Percentiles rank a stretch among this genome's conserved stretches.
These are phyloP conservation scores for Dermatemys mawii DNA, from an alignment of 2,113 vertebrate species.

Conservation along the genomic window DNA sequence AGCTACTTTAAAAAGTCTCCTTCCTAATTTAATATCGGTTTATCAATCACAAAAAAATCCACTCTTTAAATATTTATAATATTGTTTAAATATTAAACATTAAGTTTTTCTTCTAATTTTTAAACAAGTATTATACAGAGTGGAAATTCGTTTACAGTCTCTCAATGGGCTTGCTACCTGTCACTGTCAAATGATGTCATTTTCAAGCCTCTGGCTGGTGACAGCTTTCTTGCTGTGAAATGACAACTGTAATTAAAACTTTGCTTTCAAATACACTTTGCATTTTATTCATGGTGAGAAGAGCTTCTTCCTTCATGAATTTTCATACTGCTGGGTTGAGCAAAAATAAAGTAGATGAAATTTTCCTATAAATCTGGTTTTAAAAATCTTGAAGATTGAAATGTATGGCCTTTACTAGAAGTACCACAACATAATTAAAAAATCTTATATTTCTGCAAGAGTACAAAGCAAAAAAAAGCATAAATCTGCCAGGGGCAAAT, in stretches of 20 bases:
- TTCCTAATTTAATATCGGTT: background rate
- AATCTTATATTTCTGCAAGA: background rate
- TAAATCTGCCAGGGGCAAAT: background rate
- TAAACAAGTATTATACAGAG: constrained; percentile 14
- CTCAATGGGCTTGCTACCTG: constrained; percentile 14
- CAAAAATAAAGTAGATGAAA: background rate
- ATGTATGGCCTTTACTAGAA: background rate
- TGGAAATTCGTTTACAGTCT: constrained; percentile 48
- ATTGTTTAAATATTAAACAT: constrained; percentile 53
- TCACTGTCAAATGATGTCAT: background rate
- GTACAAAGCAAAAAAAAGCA: background rate
- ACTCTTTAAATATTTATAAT: constrained; percentile 40
- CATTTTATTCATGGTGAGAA: constrained; percentile 19
- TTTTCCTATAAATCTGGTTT: background rate
- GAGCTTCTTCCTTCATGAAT: background rate
- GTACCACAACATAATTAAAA: background rate
- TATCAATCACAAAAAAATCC: constrained; percentile 15
- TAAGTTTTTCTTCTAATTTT: background rate
- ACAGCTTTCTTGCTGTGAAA: constrained; percentile 33
- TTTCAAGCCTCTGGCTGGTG: constrained; percentile 36
- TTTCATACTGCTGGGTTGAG: background rate
- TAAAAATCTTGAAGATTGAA: background rate
- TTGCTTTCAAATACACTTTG: constrained; percentile 17
- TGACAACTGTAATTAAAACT: constrained; percentile 60
- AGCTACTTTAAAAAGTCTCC: background rate